phyloP scores from a whole-genome alignment of 2,113 vertebrate species.

The Stigmatopora argus region DNA sequence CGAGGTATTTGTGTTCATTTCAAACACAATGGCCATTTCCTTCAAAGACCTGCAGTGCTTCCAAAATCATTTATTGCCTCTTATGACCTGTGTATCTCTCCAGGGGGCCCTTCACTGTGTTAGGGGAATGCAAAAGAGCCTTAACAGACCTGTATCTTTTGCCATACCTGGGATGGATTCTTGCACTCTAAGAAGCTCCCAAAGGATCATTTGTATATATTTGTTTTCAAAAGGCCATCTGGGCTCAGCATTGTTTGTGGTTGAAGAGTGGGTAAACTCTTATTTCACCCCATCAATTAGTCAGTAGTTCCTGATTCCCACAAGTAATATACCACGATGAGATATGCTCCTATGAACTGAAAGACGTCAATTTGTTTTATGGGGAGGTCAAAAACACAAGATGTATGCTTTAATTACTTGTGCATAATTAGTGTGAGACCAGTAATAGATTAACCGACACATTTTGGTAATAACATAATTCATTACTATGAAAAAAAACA shows the following conservation, averaged over 20 bases:
- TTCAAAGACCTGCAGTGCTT: slow-evolving; percentile 60
- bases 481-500: slow-evolving; percentile 37
- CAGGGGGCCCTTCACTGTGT: slow-evolving; percentile 36
- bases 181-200: slow-evolving; percentile 14
- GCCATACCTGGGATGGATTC: slow-evolving; percentile 30
- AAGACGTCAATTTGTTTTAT: slow-evolving; percentile 20
- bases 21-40: slow-evolving; percentile 45
- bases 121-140: slow-evolving; percentile 60
- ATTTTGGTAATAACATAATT: slow-evolving; percentile 40
- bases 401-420: slow-evolving; percentile 59
- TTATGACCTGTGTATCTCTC: slow-evolving; percentile 50
- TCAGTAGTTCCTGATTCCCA: not conserved
- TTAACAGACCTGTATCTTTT: slow-evolving; percentile 29
- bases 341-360: slow-evolving; percentile 7
- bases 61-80: slow-evolving; percentile 60
- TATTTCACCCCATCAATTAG: slow-evolving; percentile 16
- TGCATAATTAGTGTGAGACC: slow-evolving; percentile 51
- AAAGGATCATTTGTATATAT: slow-evolving; percentile 24
- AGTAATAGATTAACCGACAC: slow-evolving; percentile 53
- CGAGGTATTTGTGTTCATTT: slow-evolving; percentile 59
- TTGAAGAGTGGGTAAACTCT: slow-evolving; percentile 9
- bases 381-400: slow-evolving; percentile 23
- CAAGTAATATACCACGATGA: slow-evolving; percentile 11
- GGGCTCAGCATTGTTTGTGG: slow-evolving; percentile 19
- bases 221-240: slow-evolving; percentile 32